Conservation (phyloP, 2,888 invertebrate genomes). For the Cynaeus angustus region DNA sequence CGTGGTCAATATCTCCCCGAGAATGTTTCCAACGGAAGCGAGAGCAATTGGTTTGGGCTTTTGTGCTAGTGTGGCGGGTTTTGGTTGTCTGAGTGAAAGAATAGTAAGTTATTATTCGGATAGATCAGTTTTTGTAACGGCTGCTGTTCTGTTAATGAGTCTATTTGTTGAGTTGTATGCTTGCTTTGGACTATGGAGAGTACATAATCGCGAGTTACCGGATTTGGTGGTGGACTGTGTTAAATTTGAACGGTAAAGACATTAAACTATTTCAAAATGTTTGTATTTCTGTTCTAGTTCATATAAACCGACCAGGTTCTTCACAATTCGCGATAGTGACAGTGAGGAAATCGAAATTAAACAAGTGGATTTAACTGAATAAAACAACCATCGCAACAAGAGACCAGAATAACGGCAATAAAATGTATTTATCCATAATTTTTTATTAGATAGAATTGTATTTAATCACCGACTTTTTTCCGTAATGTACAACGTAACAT, state of each 20-base stretch:
- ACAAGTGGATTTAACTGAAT: background rate
- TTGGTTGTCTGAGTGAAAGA: background rate
- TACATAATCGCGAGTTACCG: constrained; percentile 26
- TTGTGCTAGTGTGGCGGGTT: background rate
- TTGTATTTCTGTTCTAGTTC: background rate
- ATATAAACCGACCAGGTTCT: constrained; percentile 25
- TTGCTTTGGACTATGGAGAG: constrained; percentile 12
- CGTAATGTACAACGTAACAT: no score
- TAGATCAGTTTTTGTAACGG: background rate
- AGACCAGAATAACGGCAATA: no score
- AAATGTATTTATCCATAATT: no score
- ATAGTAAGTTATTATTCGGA: background rate
- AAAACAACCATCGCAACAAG: no score
- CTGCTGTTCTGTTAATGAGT: background rate
- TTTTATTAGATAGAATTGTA: no score
- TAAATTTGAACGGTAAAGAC: constrained; percentile 4
- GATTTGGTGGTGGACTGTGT: constrained; percentile 17
- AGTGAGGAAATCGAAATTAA: constrained; percentile 10
- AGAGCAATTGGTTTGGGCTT: background rate
- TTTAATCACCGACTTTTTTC: no score
- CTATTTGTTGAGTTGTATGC: background rate
- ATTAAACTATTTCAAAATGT: no score
- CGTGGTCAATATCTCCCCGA: constrained; percentile 1
- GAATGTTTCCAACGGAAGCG: constrained; percentile 26
- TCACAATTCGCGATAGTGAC: constrained; percentile 1